Percentiles rank a stretch among this genome's conserved stretches.
Evolutionary conservation across 2,888 invertebrate species (phyloP).

Genomic region (Cryptocephalus moraei): DNA sequence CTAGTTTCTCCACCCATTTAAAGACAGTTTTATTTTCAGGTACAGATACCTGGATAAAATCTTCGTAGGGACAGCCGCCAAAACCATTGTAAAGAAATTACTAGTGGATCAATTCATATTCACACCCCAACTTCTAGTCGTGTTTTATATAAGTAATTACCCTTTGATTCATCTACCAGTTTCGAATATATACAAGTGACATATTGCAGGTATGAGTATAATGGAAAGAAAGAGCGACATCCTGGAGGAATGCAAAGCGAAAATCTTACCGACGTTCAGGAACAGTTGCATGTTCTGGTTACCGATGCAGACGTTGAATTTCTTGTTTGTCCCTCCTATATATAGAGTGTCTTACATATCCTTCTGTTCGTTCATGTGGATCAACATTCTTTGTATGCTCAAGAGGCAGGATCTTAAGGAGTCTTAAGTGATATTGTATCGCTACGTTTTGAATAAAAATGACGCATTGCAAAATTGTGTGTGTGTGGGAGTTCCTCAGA

Average conservation of each 20-base stretch:
- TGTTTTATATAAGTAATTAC: constrained; percentile 60
- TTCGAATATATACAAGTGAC: neutral
- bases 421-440: no score
- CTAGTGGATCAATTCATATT: constrained; percentile 65
- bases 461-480: no score
- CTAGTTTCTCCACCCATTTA: neutral
- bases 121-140: constrained; percentile 58
- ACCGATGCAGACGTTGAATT: constrained; percentile 71
- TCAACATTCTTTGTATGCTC: constrained; percentile 73
- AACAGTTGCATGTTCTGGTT: constrained; percentile 78
- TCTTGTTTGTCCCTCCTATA: constrained; percentile 58
- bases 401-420: constrained; percentile 44
- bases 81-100: constrained; percentile 57
- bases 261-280: constrained; percentile 60
- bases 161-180: neutral
- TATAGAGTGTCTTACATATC: constrained; percentile 72
- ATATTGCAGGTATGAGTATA: constrained; percentile 59
- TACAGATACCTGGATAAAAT: constrained; percentile 67
- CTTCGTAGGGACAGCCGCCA: constrained; percentile 54
- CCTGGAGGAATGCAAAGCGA: constrained; percentile 58
- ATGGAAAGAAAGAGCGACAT: constrained; percentile 63
- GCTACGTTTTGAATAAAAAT: no score
- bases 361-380: constrained; percentile 69
- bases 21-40: constrained; percentile 42
- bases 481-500: no score